Conservation (phyloP, 2,888 invertebrate species). For the Pinctada fucata region DNA sequence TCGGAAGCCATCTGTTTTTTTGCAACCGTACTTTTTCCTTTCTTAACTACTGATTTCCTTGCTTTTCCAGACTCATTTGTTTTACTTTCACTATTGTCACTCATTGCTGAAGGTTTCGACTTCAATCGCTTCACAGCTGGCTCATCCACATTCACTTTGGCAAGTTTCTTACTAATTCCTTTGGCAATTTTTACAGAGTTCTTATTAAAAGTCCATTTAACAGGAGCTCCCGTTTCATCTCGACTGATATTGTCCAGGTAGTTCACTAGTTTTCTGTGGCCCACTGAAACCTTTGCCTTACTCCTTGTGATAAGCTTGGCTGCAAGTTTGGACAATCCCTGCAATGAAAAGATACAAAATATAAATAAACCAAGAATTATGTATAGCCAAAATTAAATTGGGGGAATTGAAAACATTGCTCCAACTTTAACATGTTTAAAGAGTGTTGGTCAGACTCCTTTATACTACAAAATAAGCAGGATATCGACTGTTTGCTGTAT, state of each 20-base stretch:
- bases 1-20: constrained; percentile 1
- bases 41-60: constrained; percentile 31
- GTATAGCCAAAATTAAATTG: no score
- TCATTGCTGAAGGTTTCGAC: constrained; percentile 1
- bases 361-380: neutral
- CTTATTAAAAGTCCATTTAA: constrained; percentile 40
- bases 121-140: constrained; percentile 15
- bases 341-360: constrained; percentile 23
- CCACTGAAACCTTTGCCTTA: constrained; percentile 51
- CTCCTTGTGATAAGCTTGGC: constrained; percentile 54
- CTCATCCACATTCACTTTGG: constrained; percentile 7
- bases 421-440: no score
- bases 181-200: constrained; percentile 34
- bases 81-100: neutral
- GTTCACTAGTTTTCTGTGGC: constrained; percentile 53
- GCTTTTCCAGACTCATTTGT: constrained; percentile 27
- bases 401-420: no score
- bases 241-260: constrained; percentile 54
- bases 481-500: no score
- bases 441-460: no score
- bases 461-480: no score
- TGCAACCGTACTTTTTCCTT: constrained; percentile 23
- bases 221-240: constrained; percentile 54
- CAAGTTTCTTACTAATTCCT: constrained; percentile 34
- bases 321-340: constrained; percentile 25